These are phyloP conservation scores for Burhinus oedicnemus DNA, from an alignment of 2,113 vertebrate species.

Conservation along the genomic window DNA sequence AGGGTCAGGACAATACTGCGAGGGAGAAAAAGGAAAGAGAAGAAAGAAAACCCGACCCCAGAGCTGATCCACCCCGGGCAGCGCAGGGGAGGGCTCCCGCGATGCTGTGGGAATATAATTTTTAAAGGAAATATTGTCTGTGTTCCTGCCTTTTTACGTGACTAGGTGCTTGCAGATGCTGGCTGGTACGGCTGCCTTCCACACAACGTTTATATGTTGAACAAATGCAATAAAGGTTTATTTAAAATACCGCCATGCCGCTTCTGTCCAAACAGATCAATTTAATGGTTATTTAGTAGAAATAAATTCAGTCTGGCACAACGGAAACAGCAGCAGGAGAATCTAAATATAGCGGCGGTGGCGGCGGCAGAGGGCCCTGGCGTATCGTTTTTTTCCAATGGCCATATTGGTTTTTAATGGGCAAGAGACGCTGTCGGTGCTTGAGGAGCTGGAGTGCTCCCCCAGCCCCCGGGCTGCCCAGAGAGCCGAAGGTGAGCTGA, in stretches of 20 bases:
- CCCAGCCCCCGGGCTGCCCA: accelerated
- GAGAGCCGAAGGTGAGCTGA: not conserved
- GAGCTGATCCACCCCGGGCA: not conserved
- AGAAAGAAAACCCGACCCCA: accelerated
- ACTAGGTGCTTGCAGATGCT: not conserved
- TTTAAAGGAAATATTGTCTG: not conserved
- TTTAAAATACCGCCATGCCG: not conserved
- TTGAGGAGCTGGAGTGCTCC: accelerated
- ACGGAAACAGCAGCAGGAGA: slow-evolving; percentile 30
- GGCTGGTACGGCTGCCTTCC: not conserved
- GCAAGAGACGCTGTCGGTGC: accelerated
- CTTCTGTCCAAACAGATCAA: not conserved
- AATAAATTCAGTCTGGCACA: slow-evolving; percentile 1
- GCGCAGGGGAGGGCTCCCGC: accelerated
- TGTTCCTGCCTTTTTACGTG: not conserved
- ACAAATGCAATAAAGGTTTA: not conserved
- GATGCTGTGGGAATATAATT: accelerated
- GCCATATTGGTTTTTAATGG: not conserved
- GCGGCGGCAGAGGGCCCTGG: not conserved
- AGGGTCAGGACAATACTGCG: too few relatives aligned
- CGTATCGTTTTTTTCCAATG: not conserved
- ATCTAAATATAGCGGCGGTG: slow-evolving; percentile 34
- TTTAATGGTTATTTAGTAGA: not conserved
- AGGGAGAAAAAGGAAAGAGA: not conserved
- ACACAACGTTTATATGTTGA: not conserved